A percentile compares a stretch with the other conserved stretches of the same genome.
Conservation (phyloP, 2,888 invertebrate species). For the Papilio demoleus region DNA sequence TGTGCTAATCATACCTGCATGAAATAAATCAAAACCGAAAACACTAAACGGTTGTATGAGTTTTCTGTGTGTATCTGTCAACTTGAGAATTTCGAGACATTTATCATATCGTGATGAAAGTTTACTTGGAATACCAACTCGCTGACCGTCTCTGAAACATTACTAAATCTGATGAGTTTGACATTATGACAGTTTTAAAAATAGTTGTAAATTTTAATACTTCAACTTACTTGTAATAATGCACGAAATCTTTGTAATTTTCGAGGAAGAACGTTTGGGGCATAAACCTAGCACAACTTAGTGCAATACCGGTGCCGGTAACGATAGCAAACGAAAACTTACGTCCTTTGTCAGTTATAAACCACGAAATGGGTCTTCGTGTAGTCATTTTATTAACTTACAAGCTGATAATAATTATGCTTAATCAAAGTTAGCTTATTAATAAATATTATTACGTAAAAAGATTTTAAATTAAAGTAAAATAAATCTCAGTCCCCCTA, state of each 20-base stretch:
- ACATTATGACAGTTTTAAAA: conserved; percentile 6
- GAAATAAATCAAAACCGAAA: conserved; percentile 88
- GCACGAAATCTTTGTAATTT: conserved; percentile 85
- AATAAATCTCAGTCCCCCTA: neutral
- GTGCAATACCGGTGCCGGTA: conserved; percentile 71
- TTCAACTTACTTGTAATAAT: conserved; percentile 82
- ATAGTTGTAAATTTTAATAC: neutral
- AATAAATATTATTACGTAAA: neutral
- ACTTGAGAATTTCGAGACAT: conserved; percentile 84
- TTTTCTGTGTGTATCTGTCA: conserved; percentile 75
- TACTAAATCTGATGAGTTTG: conserved; percentile 18
- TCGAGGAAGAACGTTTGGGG: conserved; percentile 85
- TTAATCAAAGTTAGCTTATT: neutral
- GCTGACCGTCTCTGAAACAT: conserved; percentile 81
- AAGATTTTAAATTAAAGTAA: neutral
- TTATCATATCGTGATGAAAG: conserved; percentile 79
- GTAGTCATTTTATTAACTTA: conserved; percentile 55
- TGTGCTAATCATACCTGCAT: conserved; percentile 88
- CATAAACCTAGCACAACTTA: conserved; percentile 79
- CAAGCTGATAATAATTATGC: too few relatives aligned
- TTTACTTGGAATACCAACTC: conserved; percentile 80
- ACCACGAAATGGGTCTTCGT: conserved; percentile 74
- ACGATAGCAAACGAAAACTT: conserved; percentile 77
- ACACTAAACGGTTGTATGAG: conserved; percentile 87
- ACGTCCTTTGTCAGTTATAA: conserved; percentile 81